These are phyloP conservation scores for Polyommatus iphigenia DNA, from an alignment of 2,888 invertebrate species.

Conservation along the genomic window DNA sequence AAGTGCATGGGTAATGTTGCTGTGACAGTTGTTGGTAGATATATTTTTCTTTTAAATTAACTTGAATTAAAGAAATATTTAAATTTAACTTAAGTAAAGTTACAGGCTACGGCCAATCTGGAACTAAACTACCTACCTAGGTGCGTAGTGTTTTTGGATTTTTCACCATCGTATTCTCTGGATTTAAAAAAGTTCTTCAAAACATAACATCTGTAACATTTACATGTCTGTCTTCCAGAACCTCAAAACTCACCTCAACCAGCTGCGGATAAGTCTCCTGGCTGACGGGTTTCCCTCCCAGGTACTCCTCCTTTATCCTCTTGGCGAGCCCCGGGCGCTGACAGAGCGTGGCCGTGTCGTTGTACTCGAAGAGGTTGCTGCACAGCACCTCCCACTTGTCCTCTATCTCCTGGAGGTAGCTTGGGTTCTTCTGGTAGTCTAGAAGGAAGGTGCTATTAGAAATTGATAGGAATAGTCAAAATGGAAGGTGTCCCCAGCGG, in stretches of 20 bases:
- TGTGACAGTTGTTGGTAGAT: too few species aligned
- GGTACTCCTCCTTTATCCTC: conserved; percentile 29
- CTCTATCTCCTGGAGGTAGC: conserved; percentile 26
- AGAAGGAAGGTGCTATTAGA: not conserved
- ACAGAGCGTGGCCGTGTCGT: conserved; percentile 26
- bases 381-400: conserved; percentile 31
- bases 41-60: too few species aligned
- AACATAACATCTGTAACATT: too few species aligned
- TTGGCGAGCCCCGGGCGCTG: not conserved
- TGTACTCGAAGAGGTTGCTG: conserved; percentile 31
- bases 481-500: not conserved
- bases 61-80: too few species aligned
- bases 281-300: conserved; percentile 23
- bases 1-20: too few species aligned
- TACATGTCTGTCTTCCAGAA: too few species aligned
- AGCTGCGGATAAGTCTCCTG: conserved; percentile 23
- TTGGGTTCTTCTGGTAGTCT: conserved; percentile 31
- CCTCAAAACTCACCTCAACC: conserved; percentile 21
- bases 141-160: too few species aligned
- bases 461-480: not conserved
- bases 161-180: too few species aligned
- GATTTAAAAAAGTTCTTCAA: too few species aligned
- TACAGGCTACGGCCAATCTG: too few species aligned
- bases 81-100: too few species aligned
- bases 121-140: too few species aligned